These are phyloP conservation scores for Cephus rjabovi DNA, from an alignment of 2,888 invertebrate species.

Conservation along the genomic window DNA sequence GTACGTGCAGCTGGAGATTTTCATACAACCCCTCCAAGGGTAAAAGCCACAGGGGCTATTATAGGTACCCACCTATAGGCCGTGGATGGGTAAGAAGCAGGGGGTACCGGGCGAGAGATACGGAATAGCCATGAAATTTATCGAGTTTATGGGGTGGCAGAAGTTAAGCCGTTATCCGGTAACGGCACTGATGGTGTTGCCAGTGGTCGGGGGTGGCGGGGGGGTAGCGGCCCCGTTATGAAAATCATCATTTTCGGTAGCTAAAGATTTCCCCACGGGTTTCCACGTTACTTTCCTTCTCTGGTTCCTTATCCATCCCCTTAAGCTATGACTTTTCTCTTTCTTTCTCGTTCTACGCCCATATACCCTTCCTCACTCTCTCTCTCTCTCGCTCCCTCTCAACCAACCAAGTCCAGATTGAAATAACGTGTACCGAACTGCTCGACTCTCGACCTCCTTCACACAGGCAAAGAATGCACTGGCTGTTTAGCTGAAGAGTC, in stretches of 20 bases:
- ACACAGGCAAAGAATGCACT: not conserved
- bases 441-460: not conserved
- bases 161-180: slow-evolving; percentile 35
- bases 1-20: not conserved
- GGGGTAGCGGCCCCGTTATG: slow-evolving; percentile 29
- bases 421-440: not conserved
- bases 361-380: not conserved
- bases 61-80: not conserved
- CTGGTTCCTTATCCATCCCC: not conserved
- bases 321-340: not conserved
- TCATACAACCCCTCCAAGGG: not conserved
- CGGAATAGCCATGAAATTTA: slow-evolving; percentile 49
- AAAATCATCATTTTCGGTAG: slow-evolving; percentile 48
- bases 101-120: slow-evolving; percentile 39
- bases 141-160: slow-evolving; percentile 48
- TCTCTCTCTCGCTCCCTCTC: not conserved
- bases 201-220: not conserved
- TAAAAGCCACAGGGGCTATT: not conserved
- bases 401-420: not conserved
- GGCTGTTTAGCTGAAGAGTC: not conserved
- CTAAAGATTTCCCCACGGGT: slow-evolving; percentile 47
- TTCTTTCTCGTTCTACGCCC: not conserved
- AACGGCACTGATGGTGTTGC: not conserved
- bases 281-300: not conserved
- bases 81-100: slow-evolving; percentile 1